Base-by-base conservation (phyloP, 2,797 vertebrate genomes). In the Cynodonichthys magdalenae region DNA sequence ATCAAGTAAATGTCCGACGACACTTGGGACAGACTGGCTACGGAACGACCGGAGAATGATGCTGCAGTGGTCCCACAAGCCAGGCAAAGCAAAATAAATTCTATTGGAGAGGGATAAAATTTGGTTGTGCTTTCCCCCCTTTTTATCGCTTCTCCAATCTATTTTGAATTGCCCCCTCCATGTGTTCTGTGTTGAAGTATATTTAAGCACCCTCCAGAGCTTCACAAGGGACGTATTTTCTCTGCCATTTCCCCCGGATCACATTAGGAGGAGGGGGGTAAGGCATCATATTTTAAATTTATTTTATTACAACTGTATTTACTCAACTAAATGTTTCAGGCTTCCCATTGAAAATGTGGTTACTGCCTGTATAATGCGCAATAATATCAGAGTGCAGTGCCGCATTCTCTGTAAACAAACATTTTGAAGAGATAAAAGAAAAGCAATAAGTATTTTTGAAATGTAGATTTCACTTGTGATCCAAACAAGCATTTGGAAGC, bases 1-100 rank as follows among this genome's bases (percentile, higher is more conserved):
- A 93, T 94, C 90, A 94, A 94, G 94, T 94, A 94, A 94, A 94
- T 94, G 93, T 92, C 92, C 90, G 91, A 83, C 92, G 93, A 93
- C 93, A 92, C 81, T 71, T 73, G 90, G 91, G 90, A 90, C 90
- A 86, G 78, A 90, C 83, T 83, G 87, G 84, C 87, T 81, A 56
- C 77, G 71, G 79, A 87, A 87, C 85, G 85, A 85, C 71, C 68
- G 83, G 49, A 76, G 72, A 74, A 79, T 77, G 65, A 72, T 61
- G 63, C 69, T 79, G 83, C 80, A 81, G 82, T 87, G 83, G 83
- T 86, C 87, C 83, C 72, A 71, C 71, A 53, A 81, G 75, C 80
- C 11, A 73, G 85, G 82, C 84, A 87, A 92, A 84, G 82, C 88
- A 85, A 92, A 91, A 90, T 86, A 86, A 87, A 50, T 63, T 28